phyloP scores from a whole-genome alignment of 2,888 invertebrate species.

The Bellardia pandia region DNA sequence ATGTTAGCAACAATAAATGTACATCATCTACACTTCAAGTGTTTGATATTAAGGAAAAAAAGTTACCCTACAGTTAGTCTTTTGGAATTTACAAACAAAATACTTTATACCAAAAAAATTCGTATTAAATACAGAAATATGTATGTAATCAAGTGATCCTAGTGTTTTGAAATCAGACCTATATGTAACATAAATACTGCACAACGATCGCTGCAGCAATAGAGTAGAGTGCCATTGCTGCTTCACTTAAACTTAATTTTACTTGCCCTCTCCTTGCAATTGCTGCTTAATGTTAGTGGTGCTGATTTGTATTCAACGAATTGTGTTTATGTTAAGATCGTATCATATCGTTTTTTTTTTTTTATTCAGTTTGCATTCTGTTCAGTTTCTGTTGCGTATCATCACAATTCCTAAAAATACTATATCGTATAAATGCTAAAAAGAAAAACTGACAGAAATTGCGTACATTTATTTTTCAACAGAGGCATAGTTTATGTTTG shows the following conservation, averaged over 20 bases:
- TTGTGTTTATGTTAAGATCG: constrained; percentile 56
- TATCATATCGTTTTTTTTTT: constrained; percentile 37
- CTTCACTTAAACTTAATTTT: background rate
- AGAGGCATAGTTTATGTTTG: constrained; percentile 74
- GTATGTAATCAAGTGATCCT: no score
- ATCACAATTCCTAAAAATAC: constrained; percentile 66
- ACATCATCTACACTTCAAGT: constrained; percentile 49
- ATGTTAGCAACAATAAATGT: constrained; percentile 59
- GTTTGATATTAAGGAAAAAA: background rate
- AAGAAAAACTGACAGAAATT: constrained; percentile 61
- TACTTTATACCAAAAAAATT: no score
- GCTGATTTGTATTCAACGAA: constrained; percentile 69
- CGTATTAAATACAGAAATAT: no score
- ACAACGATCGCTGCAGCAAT: no score
- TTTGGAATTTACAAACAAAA: no score
- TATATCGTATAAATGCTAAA: constrained; percentile 40
- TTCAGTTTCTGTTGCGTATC: constrained; percentile 64
- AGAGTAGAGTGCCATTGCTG: background rate
- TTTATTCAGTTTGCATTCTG: constrained; percentile 27
- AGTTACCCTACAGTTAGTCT: background rate
- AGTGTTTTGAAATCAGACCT: no score
- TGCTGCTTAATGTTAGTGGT: constrained; percentile 30
- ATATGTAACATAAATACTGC: no score
- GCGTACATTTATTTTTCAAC: constrained; percentile 70
- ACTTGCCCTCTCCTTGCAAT: constrained; percentile 2